phyloP scores from a whole-genome alignment of 1,140 invertebrate genomes.

The Camponotus floridanus region DNA sequence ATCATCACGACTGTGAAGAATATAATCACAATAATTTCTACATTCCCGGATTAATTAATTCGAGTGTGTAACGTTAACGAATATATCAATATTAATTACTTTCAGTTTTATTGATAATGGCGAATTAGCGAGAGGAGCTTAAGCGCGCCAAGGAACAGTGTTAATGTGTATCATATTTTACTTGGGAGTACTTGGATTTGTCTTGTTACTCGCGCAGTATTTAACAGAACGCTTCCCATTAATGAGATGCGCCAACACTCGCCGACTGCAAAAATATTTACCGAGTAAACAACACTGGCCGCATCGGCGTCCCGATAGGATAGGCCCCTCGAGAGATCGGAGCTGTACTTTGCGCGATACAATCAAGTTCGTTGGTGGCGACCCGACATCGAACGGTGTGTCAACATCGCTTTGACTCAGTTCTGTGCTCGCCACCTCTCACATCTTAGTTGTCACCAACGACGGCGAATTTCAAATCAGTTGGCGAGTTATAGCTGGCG shows the following conservation, averaged over 20 bases:
- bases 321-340: constrained; percentile 2
- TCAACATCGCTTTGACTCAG: constrained; percentile 51
- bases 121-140: background rate
- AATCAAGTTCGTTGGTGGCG: constrained; percentile 34
- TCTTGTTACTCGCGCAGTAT: constrained; percentile 40
- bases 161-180: constrained; percentile 12
- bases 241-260: constrained; percentile 57
- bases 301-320: constrained; percentile 22
- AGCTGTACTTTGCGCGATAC: constrained; percentile 44
- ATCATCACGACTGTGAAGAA: background rate
- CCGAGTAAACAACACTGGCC: constrained; percentile 47
- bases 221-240: constrained; percentile 30
- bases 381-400: constrained; percentile 32
- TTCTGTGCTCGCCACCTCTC: background rate
- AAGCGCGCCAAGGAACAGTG: background rate
- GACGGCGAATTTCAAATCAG: constrained; percentile 25
- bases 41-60: background rate
- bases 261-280: constrained; percentile 57
- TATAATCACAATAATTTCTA: background rate
- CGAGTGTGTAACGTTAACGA: background rate
- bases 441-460: constrained; percentile 29
- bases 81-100: background rate
- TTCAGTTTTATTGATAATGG: background rate
- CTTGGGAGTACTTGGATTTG: constrained; percentile 15
- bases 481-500: background rate